Conservation (phyloP, 2,888 invertebrate species). For the Sarcophaga rosellei region DNA sequence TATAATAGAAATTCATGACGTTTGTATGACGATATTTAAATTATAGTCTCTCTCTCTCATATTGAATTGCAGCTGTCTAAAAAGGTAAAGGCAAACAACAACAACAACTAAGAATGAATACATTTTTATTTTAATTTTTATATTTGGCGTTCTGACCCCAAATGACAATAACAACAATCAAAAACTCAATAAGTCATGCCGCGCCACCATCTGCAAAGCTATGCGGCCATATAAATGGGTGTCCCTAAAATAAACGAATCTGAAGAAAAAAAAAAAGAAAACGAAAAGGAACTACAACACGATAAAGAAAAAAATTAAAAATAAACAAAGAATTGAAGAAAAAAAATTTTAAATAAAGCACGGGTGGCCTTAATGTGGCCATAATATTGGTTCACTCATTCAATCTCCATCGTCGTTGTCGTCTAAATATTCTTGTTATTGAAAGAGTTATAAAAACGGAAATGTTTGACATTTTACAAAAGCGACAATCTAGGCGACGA, state of each 20-base stretch:
- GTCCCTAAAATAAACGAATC: conserved; percentile 48
- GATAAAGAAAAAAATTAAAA: neutral
- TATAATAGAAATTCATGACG: conserved; percentile 60
- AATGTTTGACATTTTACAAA: conserved; percentile 61
- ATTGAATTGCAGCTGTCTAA: conserved; percentile 65
- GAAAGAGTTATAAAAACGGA: conserved; percentile 62
- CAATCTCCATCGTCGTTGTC: neutral
- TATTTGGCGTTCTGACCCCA: conserved; percentile 66
- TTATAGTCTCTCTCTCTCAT: conserved; percentile 63
- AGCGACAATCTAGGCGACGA: conserved; percentile 64
- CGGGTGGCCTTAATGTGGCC: conserved; percentile 63
- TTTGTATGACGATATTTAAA: conserved; percentile 67
- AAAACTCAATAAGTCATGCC: conserved; percentile 65
- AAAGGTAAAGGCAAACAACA: conserved; percentile 42
- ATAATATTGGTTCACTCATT: conserved; percentile 29
- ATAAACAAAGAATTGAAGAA: neutral
- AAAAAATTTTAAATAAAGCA: conserved; percentile 35
- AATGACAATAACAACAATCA: conserved; percentile 60
- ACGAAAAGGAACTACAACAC: neutral
- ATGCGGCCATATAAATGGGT: conserved; percentile 41
- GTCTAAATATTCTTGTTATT: conserved; percentile 17
- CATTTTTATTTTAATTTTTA: conserved; percentile 59
- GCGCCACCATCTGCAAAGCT: conserved; percentile 60
- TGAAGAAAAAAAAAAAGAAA: neutral
- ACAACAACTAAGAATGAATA: conserved; percentile 47